phyloP scores from a whole-genome alignment of 64 coral and sea anemone genomes.

The Catalaphyllia jardinei region DNA sequence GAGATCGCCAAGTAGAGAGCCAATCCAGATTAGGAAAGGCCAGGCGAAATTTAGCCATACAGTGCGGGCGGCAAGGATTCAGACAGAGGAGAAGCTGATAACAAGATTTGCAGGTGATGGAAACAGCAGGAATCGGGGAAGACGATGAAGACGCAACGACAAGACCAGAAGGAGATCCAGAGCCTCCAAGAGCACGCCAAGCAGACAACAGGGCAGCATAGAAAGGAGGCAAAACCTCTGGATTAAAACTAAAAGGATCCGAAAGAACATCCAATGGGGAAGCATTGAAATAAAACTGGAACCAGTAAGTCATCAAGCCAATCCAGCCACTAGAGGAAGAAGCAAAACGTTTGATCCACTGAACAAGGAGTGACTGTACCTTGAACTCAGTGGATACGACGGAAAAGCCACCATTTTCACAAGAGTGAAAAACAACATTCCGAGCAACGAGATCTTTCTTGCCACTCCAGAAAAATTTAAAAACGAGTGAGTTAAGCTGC shows the following conservation, averaged over 20 bases:
- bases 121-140: no score
- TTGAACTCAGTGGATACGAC: background rate
- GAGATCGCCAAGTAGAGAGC: background rate
- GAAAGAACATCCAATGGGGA: background rate
- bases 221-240: background rate
- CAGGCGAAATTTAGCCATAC: no score
- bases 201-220: background rate
- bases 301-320: background rate
- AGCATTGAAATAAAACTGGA: background rate
- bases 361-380: background rate
- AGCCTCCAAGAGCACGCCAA: background rate
- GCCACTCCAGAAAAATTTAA: constrained; percentile 2
- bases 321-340: background rate
- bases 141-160: no score
- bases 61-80: no score
- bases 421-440: background rate
- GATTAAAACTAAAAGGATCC: background rate
- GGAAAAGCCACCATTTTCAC: background rate
- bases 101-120: no score
- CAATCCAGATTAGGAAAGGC: no score
- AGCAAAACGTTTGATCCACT: background rate
- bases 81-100: no score
- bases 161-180: no score
- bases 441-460: background rate
- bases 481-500: background rate